Evolutionary conservation across 2,113 vertebrate species (phyloP).

Genomic region (Chinchilla lanigera): DNA sequence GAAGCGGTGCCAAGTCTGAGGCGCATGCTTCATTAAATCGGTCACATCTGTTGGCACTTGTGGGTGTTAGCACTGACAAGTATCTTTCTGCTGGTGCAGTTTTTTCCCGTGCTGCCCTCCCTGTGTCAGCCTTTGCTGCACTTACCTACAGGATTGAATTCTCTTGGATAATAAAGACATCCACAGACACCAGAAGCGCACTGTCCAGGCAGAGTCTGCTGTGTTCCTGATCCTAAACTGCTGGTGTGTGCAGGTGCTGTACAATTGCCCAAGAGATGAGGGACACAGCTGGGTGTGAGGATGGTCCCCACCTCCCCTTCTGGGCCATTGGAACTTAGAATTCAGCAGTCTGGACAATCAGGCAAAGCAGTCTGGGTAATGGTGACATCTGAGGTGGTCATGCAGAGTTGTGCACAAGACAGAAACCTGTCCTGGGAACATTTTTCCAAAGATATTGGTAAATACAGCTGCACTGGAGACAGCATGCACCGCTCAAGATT

Average conservation of each 20-base stretch:
- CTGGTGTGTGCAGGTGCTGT: not conserved
- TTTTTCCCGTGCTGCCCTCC: not conserved
- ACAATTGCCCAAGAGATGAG: not conserved
- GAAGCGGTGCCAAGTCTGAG: slow-evolving; percentile 56
- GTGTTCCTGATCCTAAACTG: not conserved
- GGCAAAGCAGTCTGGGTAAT: not conserved
- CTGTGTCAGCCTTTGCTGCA: slow-evolving; percentile 26
- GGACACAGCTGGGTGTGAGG: not conserved
- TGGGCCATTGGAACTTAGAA: not conserved
- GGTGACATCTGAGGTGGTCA: not conserved
- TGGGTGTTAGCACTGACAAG: slow-evolving; percentile 68
- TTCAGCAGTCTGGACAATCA: not conserved
- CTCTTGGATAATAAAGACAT: not conserved
- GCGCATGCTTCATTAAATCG: slow-evolving; percentile 82
- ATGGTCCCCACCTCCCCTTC: not conserved
- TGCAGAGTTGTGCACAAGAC: not conserved
- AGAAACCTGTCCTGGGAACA: not conserved
- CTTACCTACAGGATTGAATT: slow-evolving; percentile 7
- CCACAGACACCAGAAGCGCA: not conserved
- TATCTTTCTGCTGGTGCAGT: slow-evolving; percentile 44
- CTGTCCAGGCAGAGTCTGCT: not conserved
- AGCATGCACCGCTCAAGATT: not conserved
- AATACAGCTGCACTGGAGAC: not conserved
- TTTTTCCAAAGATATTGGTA: slow-evolving; percentile 13
- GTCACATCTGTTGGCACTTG: slow-evolving; percentile 82